Evolutionary conservation across 2,888 invertebrate genomes (phyloP).

Genomic region (Rotaria magnacalcarata): DNA sequence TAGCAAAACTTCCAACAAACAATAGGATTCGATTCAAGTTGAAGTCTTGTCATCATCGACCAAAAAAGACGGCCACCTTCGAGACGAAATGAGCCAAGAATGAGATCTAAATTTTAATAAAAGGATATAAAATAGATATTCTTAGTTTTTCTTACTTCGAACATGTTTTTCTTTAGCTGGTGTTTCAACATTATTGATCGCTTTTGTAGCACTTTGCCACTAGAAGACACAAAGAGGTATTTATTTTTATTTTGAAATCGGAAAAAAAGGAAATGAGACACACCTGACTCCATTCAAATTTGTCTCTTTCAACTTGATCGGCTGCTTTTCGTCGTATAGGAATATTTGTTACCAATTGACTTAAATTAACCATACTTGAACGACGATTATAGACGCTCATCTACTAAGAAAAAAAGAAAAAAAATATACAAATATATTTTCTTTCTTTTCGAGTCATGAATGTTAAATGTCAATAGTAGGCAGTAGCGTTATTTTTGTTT

Average conservation of each 20-base stretch:
- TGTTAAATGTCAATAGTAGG: background rate
- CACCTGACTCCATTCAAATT: slow-evolving; percentile 34
- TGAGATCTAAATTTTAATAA: slow-evolving; percentile 57
- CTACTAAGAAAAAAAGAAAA: background rate
- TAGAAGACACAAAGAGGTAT: background rate
- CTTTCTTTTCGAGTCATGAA: background rate
- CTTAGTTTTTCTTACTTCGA: slow-evolving; percentile 64
- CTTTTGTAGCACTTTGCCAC: slow-evolving; percentile 41
- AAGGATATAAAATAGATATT: background rate
- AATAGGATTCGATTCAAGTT: slow-evolving; percentile 84
- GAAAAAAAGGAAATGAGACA: background rate
- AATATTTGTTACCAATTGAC: slow-evolving; percentile 21
- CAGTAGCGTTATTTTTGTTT: background rate
- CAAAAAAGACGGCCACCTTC: slow-evolving; percentile 87
- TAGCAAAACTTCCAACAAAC: slow-evolving; percentile 99
- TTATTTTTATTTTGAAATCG: background rate
- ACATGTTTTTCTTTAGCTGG: slow-evolving; percentile 98
- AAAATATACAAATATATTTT: background rate
- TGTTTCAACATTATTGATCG: slow-evolving; percentile 65
- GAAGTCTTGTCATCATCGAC: slow-evolving; percentile 68
- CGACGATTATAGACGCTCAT: slow-evolving; percentile 23
- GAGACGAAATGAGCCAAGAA: slow-evolving; percentile 88
- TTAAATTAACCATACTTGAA: background rate
- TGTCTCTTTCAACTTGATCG: slow-evolving; percentile 34
- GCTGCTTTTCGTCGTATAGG: slow-evolving; percentile 23